Conservation (phyloP, 2,888 invertebrate species). For the Cepaea hortensis region DNA sequence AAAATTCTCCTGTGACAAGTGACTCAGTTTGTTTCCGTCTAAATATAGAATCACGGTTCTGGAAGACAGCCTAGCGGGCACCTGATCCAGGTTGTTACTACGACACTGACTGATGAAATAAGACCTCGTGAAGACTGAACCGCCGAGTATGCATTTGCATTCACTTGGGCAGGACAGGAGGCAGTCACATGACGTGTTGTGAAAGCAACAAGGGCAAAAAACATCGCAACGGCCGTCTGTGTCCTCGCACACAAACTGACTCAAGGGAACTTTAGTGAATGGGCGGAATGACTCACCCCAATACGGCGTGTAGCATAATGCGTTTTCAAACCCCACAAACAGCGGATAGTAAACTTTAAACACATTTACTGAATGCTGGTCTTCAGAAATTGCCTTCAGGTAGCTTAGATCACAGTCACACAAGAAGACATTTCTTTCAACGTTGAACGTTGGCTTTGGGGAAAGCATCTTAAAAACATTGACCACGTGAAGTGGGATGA, state of each 20-base stretch:
- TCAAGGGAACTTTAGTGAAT: slow-evolving; percentile 45
- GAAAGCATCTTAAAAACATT: slow-evolving; percentile 13
- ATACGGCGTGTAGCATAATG: slow-evolving; percentile 10
- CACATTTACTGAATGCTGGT: not conserved
- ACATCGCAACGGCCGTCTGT: slow-evolving; percentile 30
- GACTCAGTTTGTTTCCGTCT: slow-evolving; percentile 58
- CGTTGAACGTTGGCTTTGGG: slow-evolving; percentile 44
- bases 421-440: slow-evolving; percentile 38
- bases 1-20: slow-evolving; percentile 33
- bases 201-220: slow-evolving; percentile 42
- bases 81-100: slow-evolving; percentile 47
- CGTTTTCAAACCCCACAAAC: slow-evolving; percentile 18
- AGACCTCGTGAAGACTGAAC: slow-evolving; percentile 28
- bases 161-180: slow-evolving; percentile 44
- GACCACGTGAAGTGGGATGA: not conserved
- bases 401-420: slow-evolving; percentile 52
- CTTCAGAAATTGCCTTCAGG: slow-evolving; percentile 46
- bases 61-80: slow-evolving; percentile 57
- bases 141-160: slow-evolving; percentile 48
- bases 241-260: slow-evolving; percentile 48
- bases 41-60: slow-evolving; percentile 58
- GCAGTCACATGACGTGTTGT: slow-evolving; percentile 37
- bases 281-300: not conserved
- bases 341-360: slow-evolving; percentile 27
- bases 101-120: slow-evolving; percentile 55